Base-by-base conservation (phyloP, 53 echinoderm and acorn worm species). In the Hippasteria phrygiana region DNA sequence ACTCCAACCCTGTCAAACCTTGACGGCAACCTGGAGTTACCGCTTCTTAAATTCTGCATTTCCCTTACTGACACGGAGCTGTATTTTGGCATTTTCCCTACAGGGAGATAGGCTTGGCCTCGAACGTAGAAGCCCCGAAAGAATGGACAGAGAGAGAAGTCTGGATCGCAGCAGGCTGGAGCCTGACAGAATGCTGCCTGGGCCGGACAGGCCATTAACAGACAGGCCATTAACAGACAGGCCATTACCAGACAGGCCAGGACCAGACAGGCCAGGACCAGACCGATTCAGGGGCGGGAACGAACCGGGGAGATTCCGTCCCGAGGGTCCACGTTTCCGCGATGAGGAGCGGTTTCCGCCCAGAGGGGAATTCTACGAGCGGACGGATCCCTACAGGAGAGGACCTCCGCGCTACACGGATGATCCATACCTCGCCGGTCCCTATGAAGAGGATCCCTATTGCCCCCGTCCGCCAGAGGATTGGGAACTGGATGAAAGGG, bases 401-500 rank as follows among this genome's bases (percentile, higher is more conserved):
- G 70, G 42, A 2, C 51, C 70, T 36, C 70, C 71, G 1, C 75
- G 75, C 48, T 85, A 85, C 27, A 43, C 33, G 12, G 70, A 85
- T 24, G 85, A 85, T 38, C 85, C 85, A 24, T 85, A 85, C 85
- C 53, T 2, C 39, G 10, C 4, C 26, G 85, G 71, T 46, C 71
- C 71, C 2, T 85, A 71, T 85, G 51, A n/a, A 4, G 71, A 85
- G 3, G 85, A 67, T 4, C 51, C 53, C 33, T 53, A 85, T 35
- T 53, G 54, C 18, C 50, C 27, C 11, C 24, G 36, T 17, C 55
- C 85, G 24, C 50, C 69, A 9, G 39, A 70, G 2, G 71, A 4
- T 16, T 53, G 70, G 70, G 85, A 85, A 12, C 71, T 71, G 12
- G 69, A 69, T 5, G 85, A 85, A 69, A 47, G 85, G 53, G 14